Evolutionary conservation across 2,888 invertebrate genomes (phyloP), one percentile per base, ranked within the genome.

Genomic region (Leptopilina myrica): DNA sequence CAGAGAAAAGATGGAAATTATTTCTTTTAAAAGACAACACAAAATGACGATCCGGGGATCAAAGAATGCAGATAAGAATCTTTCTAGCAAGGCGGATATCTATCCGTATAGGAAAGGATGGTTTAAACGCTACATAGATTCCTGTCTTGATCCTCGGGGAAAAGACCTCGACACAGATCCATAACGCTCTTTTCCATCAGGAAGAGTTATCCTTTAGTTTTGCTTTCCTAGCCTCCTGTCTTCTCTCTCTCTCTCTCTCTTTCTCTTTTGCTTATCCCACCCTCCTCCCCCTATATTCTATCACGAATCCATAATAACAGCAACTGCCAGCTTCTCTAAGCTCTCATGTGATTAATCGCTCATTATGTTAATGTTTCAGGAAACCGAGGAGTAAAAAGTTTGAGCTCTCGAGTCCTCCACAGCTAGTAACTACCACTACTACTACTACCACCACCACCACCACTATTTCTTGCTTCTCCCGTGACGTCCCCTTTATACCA

Each of bases 281-380:
- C 12, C 49, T 49, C 8, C 49, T 12, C 49, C 12, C 11, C 11
- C 49, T 76, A n/a, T 78, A 40, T 78, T 53, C 49, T 75, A 76
- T 77, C 77, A 4, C 59, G 79, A 64, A 67, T 76, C 69, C 66
- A 26, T 76, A 64, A 14, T 64, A 78, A 59, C 76, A 76, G 76
- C n/a, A 76, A 69, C 76, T 76, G 40, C 65, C 73, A 76, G 79
- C 77, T 67, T 49, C 20, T 14, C 15, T 49, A 59, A 73, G 79
- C 78, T 79, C 77, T 81, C 80, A 69, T 78, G 84, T 85, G 85
- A 86, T 88, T 86, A 86, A 87, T 86, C 79, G 85, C 84, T 86
- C 85, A 82, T 86, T 87, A 87, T 86, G 85, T 86, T 84, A 86
- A 87, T 84, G 81, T 79, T 81, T 83, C 81, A 85, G 79, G 77